Base-by-base conservation (phyloP, 1,140 invertebrate species). In the Cydia strobilella region DNA sequence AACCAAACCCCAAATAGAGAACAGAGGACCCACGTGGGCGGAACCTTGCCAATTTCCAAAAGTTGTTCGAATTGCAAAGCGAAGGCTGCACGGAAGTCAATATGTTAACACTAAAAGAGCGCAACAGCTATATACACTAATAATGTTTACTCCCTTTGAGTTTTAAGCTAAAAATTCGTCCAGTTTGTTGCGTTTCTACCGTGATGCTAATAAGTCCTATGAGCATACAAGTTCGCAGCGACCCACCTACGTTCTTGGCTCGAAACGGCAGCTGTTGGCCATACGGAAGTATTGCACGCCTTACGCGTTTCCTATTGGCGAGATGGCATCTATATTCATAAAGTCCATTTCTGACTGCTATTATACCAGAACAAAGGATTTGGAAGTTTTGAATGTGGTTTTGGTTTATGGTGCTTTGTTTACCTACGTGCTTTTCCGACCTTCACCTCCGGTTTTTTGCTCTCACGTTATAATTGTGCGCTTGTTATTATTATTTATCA, bases 21-120 rank as follows among this genome's bases (percentile, higher is more conserved):
- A 59, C 65, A 12, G n/a, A 65, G n/a, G 65, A 18, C n/a, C 27
- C 65, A 10, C 65, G 65, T 69, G 65, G 65, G 65, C 65, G n/a
- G 65, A 35, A 69, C 65, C 65, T 69, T 69, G 65, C 65, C 31
- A 69, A 69, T 69, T 18, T 20, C 65, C 65, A 69, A 69, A 35
- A 69, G 31, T 4, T 69, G 65, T 35, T 18, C 65, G 65, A 69
- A 69, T 10, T 69, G 27, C 31, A 69, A 69, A 69, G 15, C 35
- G 65, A 69, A 69, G 65, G 65, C 35, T 69, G 65, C 31, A n/a
- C 65, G 65, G 65, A 69, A 69, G 65, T 59, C 3, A 15, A 27
- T 9, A 65, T 20, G 18, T 18, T 35, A 39, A 39, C 15, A 39
- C 31, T 35, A n/a, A 69, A 59, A 59, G 54, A 59, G 2, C 54